Base-by-base conservation (phyloP, 2,888 invertebrate species). In the Arctia plantaginis region DNA sequence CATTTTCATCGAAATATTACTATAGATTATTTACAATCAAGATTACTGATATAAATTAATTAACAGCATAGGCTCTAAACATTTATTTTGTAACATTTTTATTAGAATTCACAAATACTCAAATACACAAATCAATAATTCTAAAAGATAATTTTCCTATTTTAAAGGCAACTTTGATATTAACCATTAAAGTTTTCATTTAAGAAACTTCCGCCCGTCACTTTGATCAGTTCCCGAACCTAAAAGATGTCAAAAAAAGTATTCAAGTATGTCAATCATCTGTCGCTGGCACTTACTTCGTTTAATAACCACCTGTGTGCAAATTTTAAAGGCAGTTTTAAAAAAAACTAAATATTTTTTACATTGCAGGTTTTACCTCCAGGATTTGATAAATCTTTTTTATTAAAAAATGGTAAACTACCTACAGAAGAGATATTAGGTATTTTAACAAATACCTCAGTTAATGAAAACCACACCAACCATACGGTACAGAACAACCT, bases 391-490 rank as follows among this genome's bases (percentile, higher is more conserved):
- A 94, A 92, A 86, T 94, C 95, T 72, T 74, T 94, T 33, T 73
- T 93, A 75, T 88, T 95, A 80, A 95, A 95, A 90, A 94, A 94
- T 81, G 95, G 94, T 0, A 95, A 93, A 89, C 78, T 95, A 75
- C 90, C 91, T 7, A 92, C 93, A 59, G 93, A 90, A 68, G 95
- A 95, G 87, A 87, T 87, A 71, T 77, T 92, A 70, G 93, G 93
- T 33, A 91, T 87, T 77, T 82, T 86, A 30, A 86, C 89, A 74
- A 87, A 84, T 77, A 62, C 80, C 59, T 77, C 82, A 15, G 30
- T 73, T 23, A 91, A 91, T 81, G 89, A 73, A 73, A 95, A 93
- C 70, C 90, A 94, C 86, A 92, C 89, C n/a, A n/a, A n/a, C n/a
- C n/a, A n/a, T 39, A 83, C 88, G 55, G 79, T 91, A 59, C 85